Evolutionary conservation across 2,888 invertebrate species (phyloP).

Genomic region (Diaperis boleti): DNA sequence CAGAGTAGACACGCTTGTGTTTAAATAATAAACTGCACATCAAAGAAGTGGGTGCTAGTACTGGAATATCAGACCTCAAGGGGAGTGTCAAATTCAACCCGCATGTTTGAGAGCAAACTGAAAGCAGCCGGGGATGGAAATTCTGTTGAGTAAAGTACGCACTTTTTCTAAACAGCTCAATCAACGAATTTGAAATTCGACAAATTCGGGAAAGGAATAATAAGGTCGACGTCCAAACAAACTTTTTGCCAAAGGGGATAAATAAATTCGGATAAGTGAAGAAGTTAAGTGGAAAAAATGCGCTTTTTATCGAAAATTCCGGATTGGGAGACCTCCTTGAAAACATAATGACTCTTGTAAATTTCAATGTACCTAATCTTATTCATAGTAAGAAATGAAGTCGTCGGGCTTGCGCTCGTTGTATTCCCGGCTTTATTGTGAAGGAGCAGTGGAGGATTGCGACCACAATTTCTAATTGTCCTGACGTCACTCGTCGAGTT

Average conservation of each 20-base stretch:
- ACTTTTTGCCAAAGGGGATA: slow-evolving; percentile 14
- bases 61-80: slow-evolving; percentile 46
- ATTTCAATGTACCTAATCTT: slow-evolving; percentile 32
- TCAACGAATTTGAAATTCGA: slow-evolving; percentile 35
- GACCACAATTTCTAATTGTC: slow-evolving; percentile 49
- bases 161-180: slow-evolving; percentile 39
- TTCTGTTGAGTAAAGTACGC: slow-evolving; percentile 27
- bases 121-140: slow-evolving; percentile 28
- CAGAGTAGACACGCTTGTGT: slow-evolving; percentile 31
- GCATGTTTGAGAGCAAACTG: slow-evolving; percentile 47
- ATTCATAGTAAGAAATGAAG: slow-evolving; percentile 37
- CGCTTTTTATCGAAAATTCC: slow-evolving; percentile 21
- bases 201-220: slow-evolving; percentile 13
- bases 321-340: slow-evolving; percentile 18
- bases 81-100: slow-evolving; percentile 50
- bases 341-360: slow-evolving; percentile 29
- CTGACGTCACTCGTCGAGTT: slow-evolving; percentile 47
- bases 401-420: slow-evolving; percentile 22
- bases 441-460: slow-evolving; percentile 39
- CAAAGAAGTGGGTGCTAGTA: slow-evolving; percentile 43
- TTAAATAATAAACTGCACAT: slow-evolving; percentile 45
- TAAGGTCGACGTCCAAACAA: slow-evolving; percentile 20
- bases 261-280: slow-evolving; percentile 27
- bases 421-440: slow-evolving; percentile 35
- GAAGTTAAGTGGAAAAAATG: slow-evolving; percentile 28